A percentile compares a stretch with the other conserved stretches of the same genome.
Conservation (phyloP, 2,797 vertebrate species). For the Erpetoichthys calabaricus region DNA sequence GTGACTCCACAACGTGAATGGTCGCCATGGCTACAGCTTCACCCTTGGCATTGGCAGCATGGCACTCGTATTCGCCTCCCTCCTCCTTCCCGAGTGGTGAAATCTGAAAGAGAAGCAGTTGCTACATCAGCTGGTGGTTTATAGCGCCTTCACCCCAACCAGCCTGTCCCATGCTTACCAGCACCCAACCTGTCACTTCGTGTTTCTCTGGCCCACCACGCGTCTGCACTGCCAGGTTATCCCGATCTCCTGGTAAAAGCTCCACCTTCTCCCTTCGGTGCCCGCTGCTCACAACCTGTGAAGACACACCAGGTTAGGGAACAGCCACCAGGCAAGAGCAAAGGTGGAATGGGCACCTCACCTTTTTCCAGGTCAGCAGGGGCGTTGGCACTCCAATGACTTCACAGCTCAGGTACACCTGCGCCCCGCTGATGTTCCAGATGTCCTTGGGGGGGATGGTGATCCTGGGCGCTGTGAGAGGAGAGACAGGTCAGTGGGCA, state of each 20-base stretch:
- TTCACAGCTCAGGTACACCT: slow-evolving; percentile 83
- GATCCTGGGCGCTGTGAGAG: slow-evolving; percentile 61
- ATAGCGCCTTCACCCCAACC: too few relatives aligned
- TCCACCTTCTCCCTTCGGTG: slow-evolving; percentile 53
- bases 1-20: slow-evolving; percentile 64
- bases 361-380: slow-evolving; percentile 84
- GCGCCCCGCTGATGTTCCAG: slow-evolving; percentile 75
- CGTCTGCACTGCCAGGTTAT: slow-evolving; percentile 82
- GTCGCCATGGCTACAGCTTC: slow-evolving; percentile 62
- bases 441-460: slow-evolving; percentile 73
- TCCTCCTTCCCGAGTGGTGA: slow-evolving; percentile 71
- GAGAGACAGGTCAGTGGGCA: not conserved
- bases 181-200: slow-evolving; percentile 86
- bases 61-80: slow-evolving; percentile 73
- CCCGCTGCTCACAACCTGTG: slow-evolving; percentile 20
- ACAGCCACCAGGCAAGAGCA: too few relatives aligned
- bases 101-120: slow-evolving; percentile 40
- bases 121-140: too few relatives aligned
- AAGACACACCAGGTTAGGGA: not conserved
- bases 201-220: slow-evolving; percentile 85
- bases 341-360: slow-evolving; percentile 19
- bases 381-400: slow-evolving; percentile 81
- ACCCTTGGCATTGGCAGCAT: slow-evolving; percentile 66
- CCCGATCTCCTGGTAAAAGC: slow-evolving; percentile 74
- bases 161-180: slow-evolving; percentile 48